Evolutionary conservation across 92 coral and sea anemone species (phyloP), one percentile per base, ranked within the genome.

Genomic region (Palythoa caribaeorum): DNA sequence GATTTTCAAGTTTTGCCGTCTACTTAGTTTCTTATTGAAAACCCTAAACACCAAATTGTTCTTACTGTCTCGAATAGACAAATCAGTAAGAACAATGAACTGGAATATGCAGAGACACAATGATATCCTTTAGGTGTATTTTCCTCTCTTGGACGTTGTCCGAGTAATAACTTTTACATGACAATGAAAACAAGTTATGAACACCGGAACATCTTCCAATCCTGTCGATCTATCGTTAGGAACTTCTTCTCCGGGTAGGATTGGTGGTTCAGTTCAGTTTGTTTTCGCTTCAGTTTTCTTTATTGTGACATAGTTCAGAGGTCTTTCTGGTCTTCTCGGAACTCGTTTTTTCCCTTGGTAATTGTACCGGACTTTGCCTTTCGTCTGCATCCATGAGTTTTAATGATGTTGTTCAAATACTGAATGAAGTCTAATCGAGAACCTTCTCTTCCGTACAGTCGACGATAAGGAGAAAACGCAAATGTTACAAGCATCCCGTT

Each of bases 151-250:
- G 83, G 95, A 92, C 16, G 92, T 83, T 1, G 96, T 97, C 36
- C 98, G 90, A 47, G 98, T 97, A 1, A 95, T 95, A 48, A 97
- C 94, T 90, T 97, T 97, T 86, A 95, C 99, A 40, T 92, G 84
- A 21, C 99, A 97, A 73, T 88, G 90, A 3, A 98, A 98, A 60
- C 99, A 97, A 0, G 94, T 95, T 40, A 88, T 94, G 83, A 92
- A 97, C 0, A 97, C 97, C 20, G 99, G 99, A n/a, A 97, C 98
- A 76, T 97, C 99, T 94, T 97, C 97, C 89, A 94, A 97, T 2
- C 81, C 92, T 17, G 90, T 89, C 10, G 92, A 90, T 40, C 94
- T 98, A 6, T 88, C 94, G 14, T 91, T 94, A 2, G 93, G 93
- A 36, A 89, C 88, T 60, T 94, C 94, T 21, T 40, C 88, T 54